Evolutionary conservation across 2,113 vertebrate genomes (phyloP).

Genomic region (Catharus bicknelli): DNA sequence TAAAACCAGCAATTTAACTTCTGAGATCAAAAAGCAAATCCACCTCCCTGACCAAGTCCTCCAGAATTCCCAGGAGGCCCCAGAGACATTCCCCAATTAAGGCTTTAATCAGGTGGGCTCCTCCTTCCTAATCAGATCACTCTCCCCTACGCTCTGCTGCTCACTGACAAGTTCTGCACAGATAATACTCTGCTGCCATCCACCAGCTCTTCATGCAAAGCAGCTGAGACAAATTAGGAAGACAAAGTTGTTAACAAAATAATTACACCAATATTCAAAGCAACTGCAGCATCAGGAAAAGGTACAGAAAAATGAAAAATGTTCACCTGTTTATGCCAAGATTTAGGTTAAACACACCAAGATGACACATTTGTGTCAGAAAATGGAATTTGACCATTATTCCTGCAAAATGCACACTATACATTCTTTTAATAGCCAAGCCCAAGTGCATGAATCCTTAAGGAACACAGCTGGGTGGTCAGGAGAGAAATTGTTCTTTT

Average conservation of each 20-base stretch:
- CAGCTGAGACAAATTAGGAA: background rate
- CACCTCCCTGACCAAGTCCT: background rate
- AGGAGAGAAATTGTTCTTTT: background rate
- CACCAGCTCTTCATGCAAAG: background rate
- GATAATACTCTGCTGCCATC: background rate
- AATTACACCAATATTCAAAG: background rate
- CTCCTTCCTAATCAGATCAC: background rate
- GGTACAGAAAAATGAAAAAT: background rate
- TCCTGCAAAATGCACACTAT: background rate
- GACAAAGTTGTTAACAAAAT: conserved; percentile 1
- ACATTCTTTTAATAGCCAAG: background rate
- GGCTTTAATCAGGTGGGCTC: background rate
- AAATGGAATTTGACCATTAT: background rate
- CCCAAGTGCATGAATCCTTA: background rate
- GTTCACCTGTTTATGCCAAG: background rate
- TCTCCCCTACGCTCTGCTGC: background rate
- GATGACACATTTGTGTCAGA: background rate
- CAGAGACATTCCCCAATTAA: background rate
- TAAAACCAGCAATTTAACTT: background rate
- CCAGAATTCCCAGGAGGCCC: background rate
- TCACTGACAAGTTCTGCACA: background rate
- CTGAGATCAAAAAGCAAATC: background rate
- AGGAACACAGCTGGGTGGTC: background rate
- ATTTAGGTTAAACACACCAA: background rate
- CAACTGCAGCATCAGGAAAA: background rate